phyloP scores from a whole-genome alignment of 2,888 invertebrate species.

The Ichneumon xanthorius region DNA sequence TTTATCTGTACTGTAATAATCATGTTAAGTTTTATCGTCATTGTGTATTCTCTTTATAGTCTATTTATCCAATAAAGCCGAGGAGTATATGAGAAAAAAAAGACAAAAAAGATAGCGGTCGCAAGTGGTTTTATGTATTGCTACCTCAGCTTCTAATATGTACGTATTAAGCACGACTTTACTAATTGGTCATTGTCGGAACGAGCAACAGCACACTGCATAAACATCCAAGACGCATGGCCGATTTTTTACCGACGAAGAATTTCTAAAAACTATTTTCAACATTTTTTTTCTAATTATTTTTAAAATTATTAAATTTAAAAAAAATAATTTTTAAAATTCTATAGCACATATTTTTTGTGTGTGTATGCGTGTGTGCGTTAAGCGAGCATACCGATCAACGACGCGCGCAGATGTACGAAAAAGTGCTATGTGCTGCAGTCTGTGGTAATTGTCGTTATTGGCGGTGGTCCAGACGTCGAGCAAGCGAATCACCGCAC shows the following conservation, averaged over 20 bases:
- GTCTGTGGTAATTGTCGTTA: conserved; percentile 4
- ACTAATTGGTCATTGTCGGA: background rate
- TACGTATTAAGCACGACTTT: background rate
- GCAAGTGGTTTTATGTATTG: conserved; percentile 56
- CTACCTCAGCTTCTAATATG: conserved; percentile 51
- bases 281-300: background rate
- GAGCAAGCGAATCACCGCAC: background rate
- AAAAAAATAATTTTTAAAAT: background rate
- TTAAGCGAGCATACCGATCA: background rate
- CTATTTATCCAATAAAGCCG: conserved; percentile 62
- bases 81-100: conserved; percentile 49
- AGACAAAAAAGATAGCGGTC: conserved; percentile 25
- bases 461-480: conserved; percentile 1
- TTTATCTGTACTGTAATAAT: conserved; percentile 26
- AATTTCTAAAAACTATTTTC: background rate
- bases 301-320: background rate
- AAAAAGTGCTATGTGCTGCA: background rate
- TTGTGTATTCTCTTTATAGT: conserved; percentile 59
- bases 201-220: background rate
- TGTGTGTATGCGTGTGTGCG: background rate
- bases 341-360: background rate
- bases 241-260: background rate
- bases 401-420: background rate
- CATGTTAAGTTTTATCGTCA: conserved; percentile 59
- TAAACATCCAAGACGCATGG: background rate